phyloP scores from a whole-genome alignment of 2,113 vertebrate species.

The Elephantulus edwardii region DNA sequence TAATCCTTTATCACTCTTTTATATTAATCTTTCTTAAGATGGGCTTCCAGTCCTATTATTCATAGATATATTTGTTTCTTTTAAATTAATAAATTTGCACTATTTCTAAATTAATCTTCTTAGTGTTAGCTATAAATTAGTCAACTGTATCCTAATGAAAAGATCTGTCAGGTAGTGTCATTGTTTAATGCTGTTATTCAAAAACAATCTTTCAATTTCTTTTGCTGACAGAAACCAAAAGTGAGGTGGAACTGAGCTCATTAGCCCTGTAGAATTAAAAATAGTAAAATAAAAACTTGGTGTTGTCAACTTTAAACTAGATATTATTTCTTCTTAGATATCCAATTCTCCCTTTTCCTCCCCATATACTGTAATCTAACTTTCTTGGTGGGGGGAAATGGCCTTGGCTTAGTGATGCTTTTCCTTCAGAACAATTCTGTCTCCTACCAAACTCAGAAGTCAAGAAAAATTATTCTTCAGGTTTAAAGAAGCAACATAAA shows the following conservation, averaged over 20 bases:
- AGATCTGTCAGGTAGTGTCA: background rate
- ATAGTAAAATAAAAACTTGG: background rate
- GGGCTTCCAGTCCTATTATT: background rate
- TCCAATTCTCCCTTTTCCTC: background rate
- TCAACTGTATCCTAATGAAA: background rate
- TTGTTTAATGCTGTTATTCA: background rate
- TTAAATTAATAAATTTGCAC: slow-evolving; percentile 1
- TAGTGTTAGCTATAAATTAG: background rate
- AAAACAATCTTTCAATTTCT: background rate
- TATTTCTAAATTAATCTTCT: too few species aligned
- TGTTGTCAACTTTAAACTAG: background rate
- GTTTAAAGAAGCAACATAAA: background rate
- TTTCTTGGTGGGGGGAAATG: too few species aligned
- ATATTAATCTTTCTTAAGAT: background rate
- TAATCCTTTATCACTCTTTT: background rate
- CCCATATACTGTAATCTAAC: background rate
- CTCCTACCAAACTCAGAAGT: background rate
- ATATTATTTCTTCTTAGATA: background rate
- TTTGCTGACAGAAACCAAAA: slow-evolving; percentile 24
- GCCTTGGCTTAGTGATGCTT: background rate
- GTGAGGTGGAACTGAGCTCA: background rate
- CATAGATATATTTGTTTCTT: background rate
- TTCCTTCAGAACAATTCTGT: background rate
- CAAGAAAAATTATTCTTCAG: background rate
- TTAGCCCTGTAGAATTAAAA: background rate